These are phyloP conservation scores for Steinernema scapterisci DNA, from an alignment of 2,888 invertebrate species.

Conservation along the genomic window DNA sequence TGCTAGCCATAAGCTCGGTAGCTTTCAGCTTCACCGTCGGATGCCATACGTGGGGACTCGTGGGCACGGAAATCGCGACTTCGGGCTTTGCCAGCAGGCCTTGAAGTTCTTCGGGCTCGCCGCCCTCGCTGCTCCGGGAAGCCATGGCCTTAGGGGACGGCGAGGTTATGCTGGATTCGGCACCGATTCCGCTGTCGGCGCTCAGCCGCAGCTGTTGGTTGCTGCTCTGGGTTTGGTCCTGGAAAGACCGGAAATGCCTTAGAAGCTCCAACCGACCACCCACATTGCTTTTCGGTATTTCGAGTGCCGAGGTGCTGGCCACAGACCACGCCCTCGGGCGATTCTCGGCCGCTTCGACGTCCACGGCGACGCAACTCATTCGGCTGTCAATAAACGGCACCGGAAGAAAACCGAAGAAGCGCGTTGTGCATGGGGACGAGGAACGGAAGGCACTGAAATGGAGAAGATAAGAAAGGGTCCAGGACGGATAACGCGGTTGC, in stretches of 20 bases:
- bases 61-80: neutral
- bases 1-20: neutral
- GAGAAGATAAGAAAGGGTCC: too few relatives aligned
- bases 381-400: slow-evolving; percentile 2
- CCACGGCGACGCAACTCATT: slow-evolving; percentile 23
- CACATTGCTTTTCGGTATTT: neutral
- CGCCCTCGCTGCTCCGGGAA: neutral
- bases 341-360: slow-evolving; percentile 21
- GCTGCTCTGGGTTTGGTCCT: neutral
- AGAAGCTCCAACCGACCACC: neutral
- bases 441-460: neutral
- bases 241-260: neutral
- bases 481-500: neutral
- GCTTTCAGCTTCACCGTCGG: slow-evolving; percentile 23
- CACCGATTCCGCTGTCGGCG: slow-evolving; percentile 23
- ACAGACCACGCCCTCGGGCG: slow-evolving; percentile 31
- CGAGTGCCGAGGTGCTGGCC: slow-evolving; percentile 21
- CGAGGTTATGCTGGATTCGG: neutral
- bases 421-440: neutral
- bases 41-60: slow-evolving; percentile 18
- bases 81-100: neutral
- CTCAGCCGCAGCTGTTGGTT: neutral
- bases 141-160: neutral
- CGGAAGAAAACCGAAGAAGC: neutral
- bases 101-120: neutral